Conservation (phyloP, 64 coral and sea anemone genomes). For the Platygyra sinensis region DNA sequence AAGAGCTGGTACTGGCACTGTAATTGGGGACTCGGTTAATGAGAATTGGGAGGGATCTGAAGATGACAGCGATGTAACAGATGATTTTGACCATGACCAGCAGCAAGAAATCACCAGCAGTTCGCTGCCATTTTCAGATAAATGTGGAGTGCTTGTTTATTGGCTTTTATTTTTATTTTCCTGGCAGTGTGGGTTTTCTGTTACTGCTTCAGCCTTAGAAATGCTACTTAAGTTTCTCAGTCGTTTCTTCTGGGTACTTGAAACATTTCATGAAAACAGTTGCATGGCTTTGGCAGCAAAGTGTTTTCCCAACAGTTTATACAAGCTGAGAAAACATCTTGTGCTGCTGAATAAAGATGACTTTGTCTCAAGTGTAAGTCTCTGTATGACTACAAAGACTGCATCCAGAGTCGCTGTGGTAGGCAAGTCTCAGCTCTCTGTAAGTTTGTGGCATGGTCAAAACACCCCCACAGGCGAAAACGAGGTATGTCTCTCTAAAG, state of each 20-base stretch:
- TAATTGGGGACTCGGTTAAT: too few species aligned
- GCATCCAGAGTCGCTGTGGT: slow-evolving; percentile 58
- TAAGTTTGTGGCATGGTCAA: slow-evolving; percentile 60
- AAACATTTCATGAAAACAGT: slow-evolving; percentile 40
- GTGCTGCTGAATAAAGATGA: slow-evolving; percentile 29
- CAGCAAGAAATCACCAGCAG: background rate
- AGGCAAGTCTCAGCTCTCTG: slow-evolving; percentile 57
- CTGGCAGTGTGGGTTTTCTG: slow-evolving; percentile 55
- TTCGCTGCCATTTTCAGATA: background rate
- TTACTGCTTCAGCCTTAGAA: slow-evolving; percentile 58
- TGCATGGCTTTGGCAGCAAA: slow-evolving; percentile 18
- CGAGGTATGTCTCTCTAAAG: slow-evolving; percentile 29
- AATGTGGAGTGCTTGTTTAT: slow-evolving; percentile 28
- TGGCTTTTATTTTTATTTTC: slow-evolving; percentile 64
- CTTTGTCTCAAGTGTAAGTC: slow-evolving; percentile 50
- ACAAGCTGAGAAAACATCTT: slow-evolving; percentile 55
- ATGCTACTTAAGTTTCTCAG: slow-evolving; percentile 63
- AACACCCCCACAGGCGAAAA: slow-evolving; percentile 54
- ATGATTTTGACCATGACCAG: too few species aligned
- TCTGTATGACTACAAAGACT: slow-evolving; percentile 64
- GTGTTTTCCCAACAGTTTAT: slow-evolving; percentile 35
- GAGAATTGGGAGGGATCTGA: too few species aligned
- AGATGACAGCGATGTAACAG: too few species aligned
- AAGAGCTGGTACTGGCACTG: too few species aligned
- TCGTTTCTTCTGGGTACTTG: slow-evolving; percentile 61